phyloP scores from a whole-genome alignment of 2,888 invertebrate genomes.

The Stenodema calcarata region DNA sequence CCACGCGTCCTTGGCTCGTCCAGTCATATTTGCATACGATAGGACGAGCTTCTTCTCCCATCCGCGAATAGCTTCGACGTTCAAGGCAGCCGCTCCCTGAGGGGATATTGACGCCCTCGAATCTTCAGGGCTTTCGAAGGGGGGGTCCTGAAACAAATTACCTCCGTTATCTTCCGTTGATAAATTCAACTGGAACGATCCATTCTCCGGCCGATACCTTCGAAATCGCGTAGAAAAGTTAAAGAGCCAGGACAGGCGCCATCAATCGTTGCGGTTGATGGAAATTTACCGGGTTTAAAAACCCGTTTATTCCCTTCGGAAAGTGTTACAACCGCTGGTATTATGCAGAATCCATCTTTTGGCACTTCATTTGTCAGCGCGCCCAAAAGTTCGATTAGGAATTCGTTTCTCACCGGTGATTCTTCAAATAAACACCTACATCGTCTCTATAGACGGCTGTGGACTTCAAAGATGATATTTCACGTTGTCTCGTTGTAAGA shows the following conservation, averaged over 20 bases:
- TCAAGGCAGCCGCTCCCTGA: background rate
- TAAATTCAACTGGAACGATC: background rate
- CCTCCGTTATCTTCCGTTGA: background rate
- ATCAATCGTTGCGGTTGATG: background rate
- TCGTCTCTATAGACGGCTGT: too few relatives aligned
- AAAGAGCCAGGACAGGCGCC: background rate
- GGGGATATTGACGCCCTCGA: background rate
- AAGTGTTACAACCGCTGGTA: background rate
- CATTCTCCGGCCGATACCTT: background rate
- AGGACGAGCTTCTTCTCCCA: conserved; percentile 13
- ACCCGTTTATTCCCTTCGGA: background rate
- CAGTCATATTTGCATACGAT: conserved; percentile 16
- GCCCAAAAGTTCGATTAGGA: too few relatives aligned
- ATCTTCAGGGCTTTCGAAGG: background rate
- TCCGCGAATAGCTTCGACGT: conserved; percentile 19
- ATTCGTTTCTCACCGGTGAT: too few relatives aligned
- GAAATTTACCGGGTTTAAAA: background rate
- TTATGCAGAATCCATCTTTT: background rate
- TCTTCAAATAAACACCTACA: too few relatives aligned
- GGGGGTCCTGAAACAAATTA: background rate
- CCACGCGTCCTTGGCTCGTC: conserved; percentile 15
- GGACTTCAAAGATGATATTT: too few relatives aligned
- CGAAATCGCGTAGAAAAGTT: background rate
- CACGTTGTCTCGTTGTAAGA: too few relatives aligned
- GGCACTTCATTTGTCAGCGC: background rate